Evolutionary conservation across 64 coral and sea anemone species (phyloP).

Genomic region (Cladopsammia gracilis): DNA sequence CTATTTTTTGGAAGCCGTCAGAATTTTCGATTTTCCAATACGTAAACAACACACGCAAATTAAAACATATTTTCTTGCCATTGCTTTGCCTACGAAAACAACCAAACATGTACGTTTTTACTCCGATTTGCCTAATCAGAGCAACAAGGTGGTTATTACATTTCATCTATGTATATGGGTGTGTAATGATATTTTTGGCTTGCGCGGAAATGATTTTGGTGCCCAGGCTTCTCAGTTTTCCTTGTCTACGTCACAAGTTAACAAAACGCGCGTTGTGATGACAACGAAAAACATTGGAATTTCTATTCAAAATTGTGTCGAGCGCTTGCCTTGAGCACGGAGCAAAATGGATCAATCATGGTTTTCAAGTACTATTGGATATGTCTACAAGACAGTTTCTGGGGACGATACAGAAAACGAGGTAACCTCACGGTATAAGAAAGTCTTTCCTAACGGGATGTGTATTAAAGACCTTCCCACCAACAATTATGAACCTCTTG

Average conservation of each 20-base stretch:
- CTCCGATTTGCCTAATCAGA: too few relatives aligned
- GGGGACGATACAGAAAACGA: background rate
- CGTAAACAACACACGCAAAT: too few relatives aligned
- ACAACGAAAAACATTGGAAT: background rate
- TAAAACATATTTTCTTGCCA: too few relatives aligned
- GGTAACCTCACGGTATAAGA: background rate
- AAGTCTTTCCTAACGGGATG: background rate
- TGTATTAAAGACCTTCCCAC: background rate
- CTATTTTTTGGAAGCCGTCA: too few relatives aligned
- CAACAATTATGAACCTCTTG: background rate
- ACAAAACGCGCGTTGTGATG: background rate
- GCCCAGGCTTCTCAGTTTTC: background rate
- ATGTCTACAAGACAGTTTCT: background rate
- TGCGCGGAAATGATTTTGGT: background rate
- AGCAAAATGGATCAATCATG: background rate
- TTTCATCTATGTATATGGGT: too few relatives aligned
- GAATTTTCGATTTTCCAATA: too few relatives aligned
- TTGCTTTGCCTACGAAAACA: too few relatives aligned
- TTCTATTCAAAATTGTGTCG: background rate
- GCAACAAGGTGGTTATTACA: too few relatives aligned
- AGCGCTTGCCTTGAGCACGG: background rate
- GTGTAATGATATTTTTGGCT: too few relatives aligned
- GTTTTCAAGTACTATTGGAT: slow-evolving; percentile 1
- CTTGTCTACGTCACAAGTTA: background rate
- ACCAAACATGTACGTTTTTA: too few relatives aligned